A percentile compares a stretch with the other conserved stretches of the same genome.
Evolutionary conservation across 2,888 invertebrate genomes (phyloP).

Genomic region (Drosophila siamana): DNA sequence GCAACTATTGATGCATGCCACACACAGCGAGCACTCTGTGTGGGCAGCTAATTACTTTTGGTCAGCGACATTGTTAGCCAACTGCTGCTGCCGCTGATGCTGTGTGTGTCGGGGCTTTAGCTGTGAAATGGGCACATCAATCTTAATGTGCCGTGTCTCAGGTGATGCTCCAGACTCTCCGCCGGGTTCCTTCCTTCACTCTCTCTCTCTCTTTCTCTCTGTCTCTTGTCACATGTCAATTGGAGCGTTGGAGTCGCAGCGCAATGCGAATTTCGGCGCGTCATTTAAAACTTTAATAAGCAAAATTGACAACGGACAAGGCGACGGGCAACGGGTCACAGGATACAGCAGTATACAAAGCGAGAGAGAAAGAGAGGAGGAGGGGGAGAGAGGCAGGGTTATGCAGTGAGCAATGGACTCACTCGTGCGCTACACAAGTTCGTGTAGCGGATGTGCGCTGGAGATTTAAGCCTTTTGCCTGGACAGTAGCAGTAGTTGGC

Average conservation of each 20-base stretch:
- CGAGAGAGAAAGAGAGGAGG: neutral
- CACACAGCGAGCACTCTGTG: slow-evolving; percentile 9
- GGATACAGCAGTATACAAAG: slow-evolving; percentile 6
- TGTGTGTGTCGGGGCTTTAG: slow-evolving; percentile 28
- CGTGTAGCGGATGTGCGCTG: slow-evolving; percentile 76
- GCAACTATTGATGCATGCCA: slow-evolving; percentile 69
- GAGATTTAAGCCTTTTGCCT: slow-evolving; percentile 73
- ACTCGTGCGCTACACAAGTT: slow-evolving; percentile 76
- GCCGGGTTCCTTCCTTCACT: neutral
- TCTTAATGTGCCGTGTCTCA: slow-evolving; percentile 75
- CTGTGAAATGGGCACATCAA: slow-evolving; percentile 72
- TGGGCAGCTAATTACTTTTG: slow-evolving; percentile 73
- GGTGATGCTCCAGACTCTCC: slow-evolving; percentile 41
- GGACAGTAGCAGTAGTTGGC: slow-evolving; percentile 28
- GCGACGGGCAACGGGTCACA: slow-evolving; percentile 26
- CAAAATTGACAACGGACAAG: slow-evolving; percentile 74
- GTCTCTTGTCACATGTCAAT: slow-evolving; percentile 71
- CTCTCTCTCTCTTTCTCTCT: neutral
- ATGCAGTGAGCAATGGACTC: slow-evolving; percentile 36
- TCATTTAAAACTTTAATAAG: slow-evolving; percentile 80
- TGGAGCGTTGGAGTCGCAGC: slow-evolving; percentile 39
- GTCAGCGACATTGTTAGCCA: slow-evolving; percentile 63
- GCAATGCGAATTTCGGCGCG: slow-evolving; percentile 77
- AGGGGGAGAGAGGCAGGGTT: no score
- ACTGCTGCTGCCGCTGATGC: slow-evolving; percentile 32